Evolutionary conservation across 1,140 invertebrate genomes (phyloP).

Genomic region (Aphaenogaster ashmeadi): DNA sequence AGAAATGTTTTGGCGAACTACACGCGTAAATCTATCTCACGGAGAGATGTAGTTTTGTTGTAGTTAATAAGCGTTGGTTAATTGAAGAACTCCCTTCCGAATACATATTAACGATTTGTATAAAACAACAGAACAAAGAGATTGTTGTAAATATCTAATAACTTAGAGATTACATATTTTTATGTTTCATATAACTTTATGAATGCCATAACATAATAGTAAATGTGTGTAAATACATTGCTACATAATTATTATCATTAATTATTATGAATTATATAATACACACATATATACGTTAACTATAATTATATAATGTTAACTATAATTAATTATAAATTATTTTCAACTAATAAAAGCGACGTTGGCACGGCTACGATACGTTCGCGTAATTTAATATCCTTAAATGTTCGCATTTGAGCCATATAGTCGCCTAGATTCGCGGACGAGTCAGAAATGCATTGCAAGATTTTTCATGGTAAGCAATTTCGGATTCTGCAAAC

Average conservation of each 20-base stretch:
- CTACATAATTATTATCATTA: not conserved
- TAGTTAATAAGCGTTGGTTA: not conserved
- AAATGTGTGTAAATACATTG: not conserved
- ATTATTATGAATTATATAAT: not conserved
- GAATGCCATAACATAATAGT: not conserved
- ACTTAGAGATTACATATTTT: not conserved
- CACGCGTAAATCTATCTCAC: constrained; percentile 14
- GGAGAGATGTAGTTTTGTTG: not conserved
- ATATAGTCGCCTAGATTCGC: not conserved
- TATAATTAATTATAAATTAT: not conserved
- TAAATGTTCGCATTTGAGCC: not conserved
- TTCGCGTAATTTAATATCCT: constrained; percentile 7
- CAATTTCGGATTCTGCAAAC: not conserved
- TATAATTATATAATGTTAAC: not conserved
- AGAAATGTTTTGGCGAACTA: constrained; percentile 43
- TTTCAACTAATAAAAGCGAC: constrained; percentile 3
- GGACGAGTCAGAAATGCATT: not conserved
- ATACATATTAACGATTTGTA: not conserved
- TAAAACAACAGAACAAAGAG: not conserved
- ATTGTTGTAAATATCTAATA: not conserved
- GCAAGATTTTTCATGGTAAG: not conserved
- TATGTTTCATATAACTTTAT: not conserved
- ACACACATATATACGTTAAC: not conserved
- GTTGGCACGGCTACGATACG: not conserved
- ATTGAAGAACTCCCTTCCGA: not conserved